Conservation (phyloP, 2,113 vertebrate species). For the Scartelaos histophorus region DNA sequence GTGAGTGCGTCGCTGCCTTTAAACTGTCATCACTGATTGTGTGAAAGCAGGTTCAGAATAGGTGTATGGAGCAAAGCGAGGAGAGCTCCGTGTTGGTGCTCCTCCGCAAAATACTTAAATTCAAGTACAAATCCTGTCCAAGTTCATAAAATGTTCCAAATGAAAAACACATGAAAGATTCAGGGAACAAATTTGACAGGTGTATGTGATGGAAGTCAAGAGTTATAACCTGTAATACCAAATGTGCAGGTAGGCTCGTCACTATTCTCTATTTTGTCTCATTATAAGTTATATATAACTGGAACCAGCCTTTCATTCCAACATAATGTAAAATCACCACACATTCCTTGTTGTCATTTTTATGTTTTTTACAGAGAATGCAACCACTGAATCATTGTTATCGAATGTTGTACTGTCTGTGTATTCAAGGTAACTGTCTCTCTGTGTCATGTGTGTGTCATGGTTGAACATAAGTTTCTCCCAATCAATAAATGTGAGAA, state of each 20-base stretch:
- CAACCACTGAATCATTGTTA: too few species aligned
- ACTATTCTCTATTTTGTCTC: not conserved
- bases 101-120: not conserved
- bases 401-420: too few species aligned
- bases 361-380: too few species aligned
- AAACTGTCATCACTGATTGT: conserved; percentile 62
- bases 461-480: too few species aligned
- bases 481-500: too few species aligned
- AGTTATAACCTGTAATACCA: not conserved
- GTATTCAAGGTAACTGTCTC: too few species aligned
- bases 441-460: too few species aligned
- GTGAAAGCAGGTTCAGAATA: conserved; percentile 37
- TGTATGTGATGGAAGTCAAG: not conserved
- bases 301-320: not conserved
- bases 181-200: not conserved
- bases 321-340: not conserved
- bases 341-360: too few species aligned
- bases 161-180: not conserved
- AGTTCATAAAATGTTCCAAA: not conserved
- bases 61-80: conserved; percentile 36
- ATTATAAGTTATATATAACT: not conserved
- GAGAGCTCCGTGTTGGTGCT: not conserved
- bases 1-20: conserved; percentile 35
- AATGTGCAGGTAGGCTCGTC: not conserved
- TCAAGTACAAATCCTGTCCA: not conserved